These are phyloP conservation scores for Vireo griseus DNA, from an alignment of 2,797 vertebrate species.

Conservation along the genomic window DNA sequence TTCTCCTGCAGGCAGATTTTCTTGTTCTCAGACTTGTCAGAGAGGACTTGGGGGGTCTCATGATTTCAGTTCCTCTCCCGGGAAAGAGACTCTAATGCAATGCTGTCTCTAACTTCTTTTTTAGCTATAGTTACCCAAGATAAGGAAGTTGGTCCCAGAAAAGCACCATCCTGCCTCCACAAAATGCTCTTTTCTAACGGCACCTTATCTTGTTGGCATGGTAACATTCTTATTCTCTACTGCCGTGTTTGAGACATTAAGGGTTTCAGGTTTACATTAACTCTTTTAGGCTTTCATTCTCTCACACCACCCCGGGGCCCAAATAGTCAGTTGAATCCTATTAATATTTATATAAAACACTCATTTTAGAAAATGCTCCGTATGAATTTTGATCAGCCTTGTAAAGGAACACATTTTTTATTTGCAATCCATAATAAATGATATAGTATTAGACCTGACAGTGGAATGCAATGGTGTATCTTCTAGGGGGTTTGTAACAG, in stretches of 20 bases:
- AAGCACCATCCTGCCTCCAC: fast-evolving
- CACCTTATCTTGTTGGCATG: not conserved
- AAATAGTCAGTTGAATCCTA: not conserved
- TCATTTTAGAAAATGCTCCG: not conserved
- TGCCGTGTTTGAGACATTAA: not conserved
- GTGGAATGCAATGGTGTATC: not conserved
- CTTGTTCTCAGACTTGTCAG: not conserved
- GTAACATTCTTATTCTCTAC: not conserved
- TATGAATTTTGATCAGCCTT: not conserved
- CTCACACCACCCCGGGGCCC: not conserved
- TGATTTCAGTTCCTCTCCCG: not conserved
- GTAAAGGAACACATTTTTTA: not conserved
- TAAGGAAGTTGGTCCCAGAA: not conserved
- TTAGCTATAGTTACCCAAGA: not conserved
- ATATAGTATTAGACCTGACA: not conserved
- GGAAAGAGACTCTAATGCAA: not conserved
- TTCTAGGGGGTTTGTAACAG: not conserved
- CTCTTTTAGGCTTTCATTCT: not conserved
- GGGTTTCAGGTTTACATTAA: not conserved
- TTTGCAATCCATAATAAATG: not conserved
- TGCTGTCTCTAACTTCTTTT: not conserved
- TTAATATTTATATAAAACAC: not conserved
- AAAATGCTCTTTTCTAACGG: not conserved
- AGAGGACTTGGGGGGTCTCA: fast-evolving
- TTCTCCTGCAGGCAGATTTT: not conserved